These are phyloP conservation scores for Phoebastria nigripes DNA, from an alignment of 2,797 vertebrate genomes.

Conservation along the genomic window DNA sequence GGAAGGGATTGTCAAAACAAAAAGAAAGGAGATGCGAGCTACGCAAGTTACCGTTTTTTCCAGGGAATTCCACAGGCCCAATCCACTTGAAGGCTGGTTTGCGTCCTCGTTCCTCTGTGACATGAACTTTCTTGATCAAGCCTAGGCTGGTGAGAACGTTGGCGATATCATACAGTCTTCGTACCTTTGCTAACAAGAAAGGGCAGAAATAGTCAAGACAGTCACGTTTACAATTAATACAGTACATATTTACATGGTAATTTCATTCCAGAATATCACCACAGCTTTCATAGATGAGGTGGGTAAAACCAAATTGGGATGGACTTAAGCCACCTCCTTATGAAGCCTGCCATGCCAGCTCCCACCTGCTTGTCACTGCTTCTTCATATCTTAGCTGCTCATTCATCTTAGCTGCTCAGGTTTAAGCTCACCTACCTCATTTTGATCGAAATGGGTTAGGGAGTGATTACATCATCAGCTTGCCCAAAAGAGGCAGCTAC, in stretches of 20 bases:
- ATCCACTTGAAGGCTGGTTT: conserved; percentile 95
- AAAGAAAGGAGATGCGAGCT: neutral
- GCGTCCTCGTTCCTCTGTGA: conserved; percentile 86
- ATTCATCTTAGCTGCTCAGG: neutral
- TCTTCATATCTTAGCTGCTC: neutral
- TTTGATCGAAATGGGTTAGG: neutral
- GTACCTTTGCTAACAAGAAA: conserved; percentile 84
- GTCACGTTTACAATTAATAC: neutral
- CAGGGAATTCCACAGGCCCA: conserved; percentile 82
- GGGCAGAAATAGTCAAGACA: neutral
- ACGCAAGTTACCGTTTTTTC: conserved; percentile 68
- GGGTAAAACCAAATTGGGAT: neutral
- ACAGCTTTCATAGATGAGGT: neutral
- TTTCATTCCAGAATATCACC: neutral
- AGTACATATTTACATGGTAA: neutral
- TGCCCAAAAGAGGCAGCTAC: neutral
- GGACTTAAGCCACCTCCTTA: neutral
- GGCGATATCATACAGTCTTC: conserved; percentile 91
- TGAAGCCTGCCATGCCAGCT: neutral
- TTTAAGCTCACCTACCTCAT: neutral
- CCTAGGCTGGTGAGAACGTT: conserved; percentile 91
- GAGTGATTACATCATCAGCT: neutral
- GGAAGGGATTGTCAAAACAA: neutral
- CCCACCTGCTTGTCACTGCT: neutral
- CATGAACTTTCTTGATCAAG: conserved; percentile 91